Base-by-base conservation (phyloP, 2,113 vertebrate species). In the Acrocephalus arundinaceus region DNA sequence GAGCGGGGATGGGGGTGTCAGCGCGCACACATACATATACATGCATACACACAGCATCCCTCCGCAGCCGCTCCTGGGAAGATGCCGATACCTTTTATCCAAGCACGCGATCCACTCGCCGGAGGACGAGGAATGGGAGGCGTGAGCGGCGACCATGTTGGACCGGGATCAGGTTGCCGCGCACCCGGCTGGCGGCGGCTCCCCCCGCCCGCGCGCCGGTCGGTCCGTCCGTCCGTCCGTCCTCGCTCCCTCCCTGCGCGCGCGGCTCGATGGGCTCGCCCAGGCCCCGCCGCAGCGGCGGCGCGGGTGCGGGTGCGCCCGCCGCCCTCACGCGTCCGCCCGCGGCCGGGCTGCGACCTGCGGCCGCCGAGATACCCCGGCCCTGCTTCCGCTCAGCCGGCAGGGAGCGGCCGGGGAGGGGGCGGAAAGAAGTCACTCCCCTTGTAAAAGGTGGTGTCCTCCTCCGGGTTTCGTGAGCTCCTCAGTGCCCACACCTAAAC, bases 51-150 rank as follows among this genome's bases (percentile, higher is more conserved):
- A 43, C 49, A 54, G 70, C 68, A 63, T n/a, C 63, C 66, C 71
- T 27, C 87, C 27, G 24, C 85, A 27, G 90, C 92, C 37, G 59
- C n/a, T 74, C 39, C 58, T 19, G 23, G 25, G 41, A 48, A 75
- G 84, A 85, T 51, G 65, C 55, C 28, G 78, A 87, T 98, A 99
- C 99, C 99, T 99, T 96, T 99, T 99, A 97, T 99, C 99, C 95
- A 99, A 97, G 96, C 99, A 99, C 93, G 99, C 97, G 95, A 99
- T 98, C 99, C 99, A 99, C 97, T 99, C 99, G 89, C 98, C 96
- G 77, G 99, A 99, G 87, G 99, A 98, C 62, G 98, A 98, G 72
- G 99, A 97, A 97, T 98, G 98, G 80, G 98, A 98, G 75, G 98
- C 97, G 98, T 98, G 99, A 88, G 98, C 98, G 93, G 99, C 99